Evolutionary conservation across 2,113 vertebrate genomes (phyloP).

Genomic region (Gallinago media): DNA sequence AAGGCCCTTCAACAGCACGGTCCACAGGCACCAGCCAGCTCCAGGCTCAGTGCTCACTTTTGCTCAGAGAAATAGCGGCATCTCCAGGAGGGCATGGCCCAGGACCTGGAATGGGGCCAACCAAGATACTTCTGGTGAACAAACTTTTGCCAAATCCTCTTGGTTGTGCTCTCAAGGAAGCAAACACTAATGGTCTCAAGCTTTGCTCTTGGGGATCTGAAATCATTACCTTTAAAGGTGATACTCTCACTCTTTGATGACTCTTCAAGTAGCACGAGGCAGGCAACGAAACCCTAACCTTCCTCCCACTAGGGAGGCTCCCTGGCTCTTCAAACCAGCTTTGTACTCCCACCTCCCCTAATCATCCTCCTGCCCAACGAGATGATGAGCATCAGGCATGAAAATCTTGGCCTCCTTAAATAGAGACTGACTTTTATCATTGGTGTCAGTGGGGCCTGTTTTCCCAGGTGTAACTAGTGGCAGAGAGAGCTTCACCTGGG

Average conservation of each 20-base stretch:
- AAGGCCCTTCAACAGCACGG: accelerated
- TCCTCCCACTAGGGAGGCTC: neutral
- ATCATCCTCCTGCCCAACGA: neutral
- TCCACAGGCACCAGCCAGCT: accelerated
- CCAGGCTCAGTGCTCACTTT: neutral
- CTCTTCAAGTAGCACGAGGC: neutral
- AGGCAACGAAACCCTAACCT: neutral
- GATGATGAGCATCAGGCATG: neutral
- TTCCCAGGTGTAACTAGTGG: neutral
- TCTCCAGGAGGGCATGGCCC: accelerated
- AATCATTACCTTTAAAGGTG: neutral
- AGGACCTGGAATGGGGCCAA: neutral
- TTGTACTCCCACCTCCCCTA: neutral
- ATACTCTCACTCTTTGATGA: neutral
- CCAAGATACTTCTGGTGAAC: neutral
- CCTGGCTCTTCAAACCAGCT: neutral
- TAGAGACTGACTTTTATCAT: neutral
- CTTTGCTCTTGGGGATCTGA: neutral
- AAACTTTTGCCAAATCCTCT: neutral
- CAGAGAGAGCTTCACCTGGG: neutral
- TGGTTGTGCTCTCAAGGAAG: neutral
- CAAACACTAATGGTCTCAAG: neutral
- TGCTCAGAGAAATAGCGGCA: neutral
- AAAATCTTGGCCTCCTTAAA: neutral
- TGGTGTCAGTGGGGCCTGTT: neutral